Evolutionary conservation across 2,888 invertebrate genomes (phyloP), one percentile per base, ranked within the genome.

Genomic region (Drosophila lacicola): DNA sequence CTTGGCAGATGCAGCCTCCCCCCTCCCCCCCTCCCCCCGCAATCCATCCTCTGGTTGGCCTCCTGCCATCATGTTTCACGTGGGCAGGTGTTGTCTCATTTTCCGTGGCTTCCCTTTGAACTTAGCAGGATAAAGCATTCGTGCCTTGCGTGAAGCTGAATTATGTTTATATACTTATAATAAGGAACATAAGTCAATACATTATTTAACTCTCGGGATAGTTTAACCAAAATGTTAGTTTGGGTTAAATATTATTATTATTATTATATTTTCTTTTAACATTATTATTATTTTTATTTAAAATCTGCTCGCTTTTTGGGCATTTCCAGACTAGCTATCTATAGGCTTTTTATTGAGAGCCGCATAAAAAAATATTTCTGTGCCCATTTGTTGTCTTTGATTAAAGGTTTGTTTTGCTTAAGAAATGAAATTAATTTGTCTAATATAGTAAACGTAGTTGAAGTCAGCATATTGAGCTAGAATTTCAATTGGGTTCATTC

Each of bases 51-150:
- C 13, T 21, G 3, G 10, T 6, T 13, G 9, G 3, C 42, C 63
- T 51, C 64, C 47, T 79, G 50, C 46, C 55, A 29, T 54, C 49
- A 55, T 56, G 61, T 50, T 51, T 34, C 56, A 58, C 64, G 76
- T 70, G 68, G 61, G 62, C 85, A 88, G 88, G 85, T 82, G 82
- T 84, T 84, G 64, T 69, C 88, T 67, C 74, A 68, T 83, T 80
- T 82, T 10, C 4, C 5, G 34, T 5, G 37, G 34, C 55, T 45
- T 19, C 25, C 4, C n/a, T 6, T 34, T 29, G 4, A 47, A 25
- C 53, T 41, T 25, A 9, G 9, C 4, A 9, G 44, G 11, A 37
- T 53, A 6, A 14, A 21, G 34, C 25, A 56, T 55, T 58, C 34
- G 56, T 50, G 61, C 36, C 55, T 51, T 50, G 58, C 62, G 51